Conservation (phyloP, 2,113 vertebrate species). For the Megaceryle torquata region DNA sequence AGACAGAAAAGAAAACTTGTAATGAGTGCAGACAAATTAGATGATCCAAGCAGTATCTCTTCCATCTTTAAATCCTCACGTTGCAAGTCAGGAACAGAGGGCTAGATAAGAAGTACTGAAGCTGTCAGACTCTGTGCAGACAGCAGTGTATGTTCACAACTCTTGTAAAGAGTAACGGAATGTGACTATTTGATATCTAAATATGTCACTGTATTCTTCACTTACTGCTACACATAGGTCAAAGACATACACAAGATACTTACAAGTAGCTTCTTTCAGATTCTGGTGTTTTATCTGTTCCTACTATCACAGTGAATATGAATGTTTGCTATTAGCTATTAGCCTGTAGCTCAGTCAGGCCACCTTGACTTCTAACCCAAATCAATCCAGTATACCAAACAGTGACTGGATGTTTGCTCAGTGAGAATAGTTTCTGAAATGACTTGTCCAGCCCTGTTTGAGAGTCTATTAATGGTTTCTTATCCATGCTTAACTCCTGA, state of each 20-base stretch:
- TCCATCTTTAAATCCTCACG: not conserved
- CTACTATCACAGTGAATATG: not conserved
- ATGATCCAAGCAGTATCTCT: not conserved
- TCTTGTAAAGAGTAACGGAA: constrained; percentile 17
- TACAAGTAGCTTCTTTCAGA: not conserved
- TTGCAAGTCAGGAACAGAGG: not conserved
- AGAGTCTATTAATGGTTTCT: not conserved
- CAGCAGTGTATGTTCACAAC: not conserved
- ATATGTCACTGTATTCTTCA: not conserved
- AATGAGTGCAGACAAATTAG: constrained; percentile 38
- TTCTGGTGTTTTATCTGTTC: not conserved
- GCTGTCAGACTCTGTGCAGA: not conserved
- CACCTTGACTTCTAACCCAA: not conserved
- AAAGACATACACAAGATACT: not conserved
- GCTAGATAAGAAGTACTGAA: constrained; percentile 17
- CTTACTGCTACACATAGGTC: constrained; percentile 6
- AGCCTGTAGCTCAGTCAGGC: not conserved
- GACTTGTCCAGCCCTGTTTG: not conserved
- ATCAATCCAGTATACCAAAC: not conserved
- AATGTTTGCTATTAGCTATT: not conserved
- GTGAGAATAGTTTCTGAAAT: constrained; percentile 22
- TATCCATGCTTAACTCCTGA: not conserved
- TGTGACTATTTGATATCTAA: constrained; percentile 32
- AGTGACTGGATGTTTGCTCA: not conserved
- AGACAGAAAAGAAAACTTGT: constrained; percentile 1